These are phyloP conservation scores for Sebastes vulpes DNA, from an alignment of 2,797 vertebrate genomes.

Conservation along the genomic window DNA sequence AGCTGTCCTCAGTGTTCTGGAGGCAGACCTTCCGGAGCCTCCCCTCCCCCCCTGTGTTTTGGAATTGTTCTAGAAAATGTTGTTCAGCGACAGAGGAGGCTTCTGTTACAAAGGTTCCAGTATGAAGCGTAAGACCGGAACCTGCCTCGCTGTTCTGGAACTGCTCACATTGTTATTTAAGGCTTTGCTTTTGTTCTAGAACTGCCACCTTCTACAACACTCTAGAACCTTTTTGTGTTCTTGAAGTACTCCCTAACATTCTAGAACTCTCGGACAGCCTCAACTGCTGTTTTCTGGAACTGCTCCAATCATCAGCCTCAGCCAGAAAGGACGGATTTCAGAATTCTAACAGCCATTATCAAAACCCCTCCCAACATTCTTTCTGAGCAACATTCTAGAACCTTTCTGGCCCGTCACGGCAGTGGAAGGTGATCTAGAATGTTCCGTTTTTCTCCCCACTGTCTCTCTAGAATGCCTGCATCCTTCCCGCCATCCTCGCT, in stretches of 20 bases:
- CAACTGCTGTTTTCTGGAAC: neutral
- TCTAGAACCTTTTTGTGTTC: neutral
- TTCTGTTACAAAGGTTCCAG: neutral
- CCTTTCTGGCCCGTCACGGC: neutral
- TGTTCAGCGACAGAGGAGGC: slow-evolving; percentile 77
- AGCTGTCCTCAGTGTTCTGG: neutral
- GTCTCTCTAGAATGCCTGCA: neutral
- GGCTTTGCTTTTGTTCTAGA: neutral
- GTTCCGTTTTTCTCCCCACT: neutral
- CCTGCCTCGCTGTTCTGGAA: neutral
- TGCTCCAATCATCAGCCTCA: neutral
- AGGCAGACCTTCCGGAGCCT: neutral
- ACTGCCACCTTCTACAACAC: no score
- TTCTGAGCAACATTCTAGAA: neutral
- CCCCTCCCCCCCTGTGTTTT: neutral
- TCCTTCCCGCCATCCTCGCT: neutral
- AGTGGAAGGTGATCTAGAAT: neutral
- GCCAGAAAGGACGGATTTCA: neutral
- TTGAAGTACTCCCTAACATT: neutral
- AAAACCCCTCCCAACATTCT: neutral
- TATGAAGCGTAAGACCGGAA: neutral
- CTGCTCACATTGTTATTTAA: neutral
- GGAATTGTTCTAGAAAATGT: neutral
- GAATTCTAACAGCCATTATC: neutral
- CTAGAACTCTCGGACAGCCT: neutral